Conservation (phyloP, 2,888 invertebrate species). For the Pterostichus niger region DNA sequence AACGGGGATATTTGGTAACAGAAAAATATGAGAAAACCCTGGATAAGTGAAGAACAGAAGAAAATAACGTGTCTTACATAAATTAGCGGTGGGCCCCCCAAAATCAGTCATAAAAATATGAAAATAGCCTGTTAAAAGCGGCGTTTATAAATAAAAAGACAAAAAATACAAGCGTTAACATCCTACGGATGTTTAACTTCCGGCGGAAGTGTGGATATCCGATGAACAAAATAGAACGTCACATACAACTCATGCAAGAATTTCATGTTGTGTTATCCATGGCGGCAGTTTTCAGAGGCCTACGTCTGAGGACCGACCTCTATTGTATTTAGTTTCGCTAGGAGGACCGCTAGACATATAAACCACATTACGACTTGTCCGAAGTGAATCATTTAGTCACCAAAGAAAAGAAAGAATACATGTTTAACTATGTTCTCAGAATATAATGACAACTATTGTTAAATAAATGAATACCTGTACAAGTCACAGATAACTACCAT, state of each 20-base stretch:
- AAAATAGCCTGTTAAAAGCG: constrained; percentile 44
- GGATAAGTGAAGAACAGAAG: not conserved
- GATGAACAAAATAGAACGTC: constrained; percentile 67
- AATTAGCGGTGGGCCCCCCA: not conserved
- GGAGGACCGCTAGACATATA: not conserved
- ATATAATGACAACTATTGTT: not conserved
- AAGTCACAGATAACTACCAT: no score
- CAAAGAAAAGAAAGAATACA: no score
- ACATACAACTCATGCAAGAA: constrained; percentile 49
- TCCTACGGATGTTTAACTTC: constrained; percentile 67
- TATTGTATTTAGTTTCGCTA: no score
- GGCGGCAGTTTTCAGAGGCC: constrained; percentile 6
- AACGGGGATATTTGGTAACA: no score
- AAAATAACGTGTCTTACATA: not conserved
- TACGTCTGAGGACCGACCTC: constrained; percentile 1
- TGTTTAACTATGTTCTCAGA: not conserved
- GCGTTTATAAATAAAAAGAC: constrained; percentile 61
- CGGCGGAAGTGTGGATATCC: constrained; percentile 67
- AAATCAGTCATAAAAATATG: constrained; percentile 49
- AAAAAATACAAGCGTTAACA: constrained; percentile 65
- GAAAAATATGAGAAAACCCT: no score
- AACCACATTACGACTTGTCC: not conserved
- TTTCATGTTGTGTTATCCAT: constrained; percentile 23
- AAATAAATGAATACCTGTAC: not conserved
- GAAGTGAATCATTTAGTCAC: no score